These are phyloP conservation scores for Morpho helenor DNA, from an alignment of 2,888 invertebrate species.

Conservation along the genomic window DNA sequence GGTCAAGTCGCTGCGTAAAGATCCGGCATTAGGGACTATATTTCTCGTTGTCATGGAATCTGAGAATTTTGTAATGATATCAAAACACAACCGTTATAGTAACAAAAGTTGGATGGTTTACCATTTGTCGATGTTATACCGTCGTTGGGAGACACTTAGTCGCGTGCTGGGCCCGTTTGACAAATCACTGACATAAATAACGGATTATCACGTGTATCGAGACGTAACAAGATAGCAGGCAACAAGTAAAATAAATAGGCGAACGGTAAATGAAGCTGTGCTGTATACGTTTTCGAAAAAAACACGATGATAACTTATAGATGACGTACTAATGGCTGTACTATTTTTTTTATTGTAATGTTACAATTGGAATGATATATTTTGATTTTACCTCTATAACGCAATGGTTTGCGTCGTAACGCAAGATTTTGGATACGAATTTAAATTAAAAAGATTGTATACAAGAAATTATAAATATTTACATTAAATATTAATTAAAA, in stretches of 20 bases:
- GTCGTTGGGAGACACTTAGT: constrained; percentile 50
- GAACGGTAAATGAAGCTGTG: constrained; percentile 67
- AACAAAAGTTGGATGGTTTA: constrained; percentile 63
- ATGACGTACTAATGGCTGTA: not conserved
- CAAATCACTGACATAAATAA: constrained; percentile 72
- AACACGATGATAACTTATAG: not conserved
- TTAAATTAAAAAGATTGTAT: no score
- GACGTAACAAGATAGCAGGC: constrained; percentile 62
- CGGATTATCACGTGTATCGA: constrained; percentile 72
- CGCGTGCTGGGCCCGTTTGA: constrained; percentile 63
- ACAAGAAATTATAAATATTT: no score
- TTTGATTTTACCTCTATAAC: no score
- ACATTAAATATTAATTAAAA: no score
- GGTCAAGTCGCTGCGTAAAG: no score
- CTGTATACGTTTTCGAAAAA: constrained; percentile 14
- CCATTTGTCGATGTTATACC: constrained; percentile 43
- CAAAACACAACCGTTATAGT: constrained; percentile 67
- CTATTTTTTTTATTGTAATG: not conserved
- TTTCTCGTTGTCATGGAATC: constrained; percentile 61
- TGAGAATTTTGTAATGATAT: constrained; percentile 70
- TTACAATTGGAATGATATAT: not conserved
- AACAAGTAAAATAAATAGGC: constrained; percentile 67
- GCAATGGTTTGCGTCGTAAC: not conserved
- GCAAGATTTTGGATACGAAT: no score
- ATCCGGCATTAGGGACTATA: constrained; percentile 45